Conservation (phyloP, 2,888 invertebrate species). For the Escarpia spicata region DNA sequence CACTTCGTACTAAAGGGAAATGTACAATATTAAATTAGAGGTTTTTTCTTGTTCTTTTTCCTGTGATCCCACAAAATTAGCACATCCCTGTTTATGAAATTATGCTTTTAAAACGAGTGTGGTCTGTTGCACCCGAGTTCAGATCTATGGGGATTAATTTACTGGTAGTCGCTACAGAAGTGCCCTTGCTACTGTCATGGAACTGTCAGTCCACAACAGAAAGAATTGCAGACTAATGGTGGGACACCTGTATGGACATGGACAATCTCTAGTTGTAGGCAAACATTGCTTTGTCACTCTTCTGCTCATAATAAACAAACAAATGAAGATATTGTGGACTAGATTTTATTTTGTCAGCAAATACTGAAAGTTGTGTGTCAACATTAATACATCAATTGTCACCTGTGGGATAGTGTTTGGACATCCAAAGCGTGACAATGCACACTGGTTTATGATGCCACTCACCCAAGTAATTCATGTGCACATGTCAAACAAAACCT, state of each 20-base stretch:
- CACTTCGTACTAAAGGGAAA: too few relatives aligned
- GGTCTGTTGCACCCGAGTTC: too few relatives aligned
- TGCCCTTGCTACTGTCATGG: background rate
- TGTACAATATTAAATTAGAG: too few relatives aligned
- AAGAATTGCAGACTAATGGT: background rate
- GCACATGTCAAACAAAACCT: background rate
- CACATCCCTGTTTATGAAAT: too few relatives aligned
- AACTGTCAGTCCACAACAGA: background rate
- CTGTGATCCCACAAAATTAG: too few relatives aligned
- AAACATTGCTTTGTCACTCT: background rate
- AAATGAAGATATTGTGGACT: background rate
- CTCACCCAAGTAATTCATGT: background rate
- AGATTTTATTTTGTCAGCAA: constrained; percentile 14
- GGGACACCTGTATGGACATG: background rate
- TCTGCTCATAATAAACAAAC: background rate
- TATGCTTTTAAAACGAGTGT: too few relatives aligned
- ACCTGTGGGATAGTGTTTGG: background rate
- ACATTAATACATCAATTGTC: background rate
- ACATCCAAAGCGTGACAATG: background rate
- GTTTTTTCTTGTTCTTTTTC: too few relatives aligned
- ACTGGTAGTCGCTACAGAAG: background rate
- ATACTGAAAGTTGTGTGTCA: constrained; percentile 1
- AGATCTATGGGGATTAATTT: too few relatives aligned
- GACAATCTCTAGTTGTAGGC: background rate
- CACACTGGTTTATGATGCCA: background rate